Evolutionary conservation across 2,888 invertebrate species (phyloP).

Genomic region (Zhuqinia jingwanae): DNA sequence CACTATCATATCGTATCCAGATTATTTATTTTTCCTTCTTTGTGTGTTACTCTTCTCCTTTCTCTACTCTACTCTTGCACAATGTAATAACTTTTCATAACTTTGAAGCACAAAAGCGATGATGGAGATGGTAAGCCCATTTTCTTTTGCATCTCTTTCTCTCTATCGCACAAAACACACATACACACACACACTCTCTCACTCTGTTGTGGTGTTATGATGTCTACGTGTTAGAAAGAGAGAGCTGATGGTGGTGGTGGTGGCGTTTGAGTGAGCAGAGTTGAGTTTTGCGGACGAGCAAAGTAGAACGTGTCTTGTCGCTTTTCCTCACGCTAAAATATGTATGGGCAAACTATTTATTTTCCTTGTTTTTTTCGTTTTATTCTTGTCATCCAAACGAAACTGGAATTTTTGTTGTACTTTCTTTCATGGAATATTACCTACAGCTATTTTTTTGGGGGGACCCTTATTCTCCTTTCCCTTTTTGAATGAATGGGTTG

Average conservation of each 20-base stretch:
- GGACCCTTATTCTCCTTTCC: not conserved
- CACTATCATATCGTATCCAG: constrained; percentile 8
- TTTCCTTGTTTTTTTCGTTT: not conserved
- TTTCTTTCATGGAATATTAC: not conserved
- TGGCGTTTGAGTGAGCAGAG: not conserved
- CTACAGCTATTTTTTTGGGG: not conserved
- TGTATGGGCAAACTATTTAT: constrained; percentile 31
- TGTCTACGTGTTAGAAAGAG: not conserved
- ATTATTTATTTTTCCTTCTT: constrained; percentile 19
- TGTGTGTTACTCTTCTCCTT: not conserved
- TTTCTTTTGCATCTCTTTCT: constrained; percentile 26
- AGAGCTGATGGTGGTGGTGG: too few relatives aligned
- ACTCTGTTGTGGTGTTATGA: not conserved
- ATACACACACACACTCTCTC: too few relatives aligned
- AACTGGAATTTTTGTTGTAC: constrained; percentile 2
- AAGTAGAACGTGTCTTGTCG: constrained; percentile 48
- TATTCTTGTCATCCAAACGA: not conserved
- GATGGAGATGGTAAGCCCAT: constrained; percentile 33
- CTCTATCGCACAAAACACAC: too few relatives aligned
- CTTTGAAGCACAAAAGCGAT: constrained; percentile 30
- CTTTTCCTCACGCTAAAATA: constrained; percentile 26
- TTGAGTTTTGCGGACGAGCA: constrained; percentile 28
- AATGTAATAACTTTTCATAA: constrained; percentile 42
- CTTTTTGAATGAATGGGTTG: constrained; percentile 1
- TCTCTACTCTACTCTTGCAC: not conserved